Evolutionary conservation across 1,140 invertebrate genomes (phyloP), one percentile per base, ranked within the genome.

Genomic region (Heliconius nattereri): DNA sequence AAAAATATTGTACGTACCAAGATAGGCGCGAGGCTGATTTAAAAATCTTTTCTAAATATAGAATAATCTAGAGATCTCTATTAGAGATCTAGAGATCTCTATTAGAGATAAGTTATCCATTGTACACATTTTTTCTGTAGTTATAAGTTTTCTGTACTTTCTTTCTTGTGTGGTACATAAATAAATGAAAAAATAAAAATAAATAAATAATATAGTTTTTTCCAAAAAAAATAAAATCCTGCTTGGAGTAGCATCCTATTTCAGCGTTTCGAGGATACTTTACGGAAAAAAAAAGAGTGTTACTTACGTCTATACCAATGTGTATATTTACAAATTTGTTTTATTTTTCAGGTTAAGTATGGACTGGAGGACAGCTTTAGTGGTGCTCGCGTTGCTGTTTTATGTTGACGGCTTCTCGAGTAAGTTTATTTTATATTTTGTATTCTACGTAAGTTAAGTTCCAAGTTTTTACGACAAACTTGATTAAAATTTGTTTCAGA

Each of bases 351-450:
- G 92, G 85, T 85, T 76, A 74, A 89, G 32, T 76, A 94, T 92
- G 91, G 87, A 93, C 83, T 94, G 91, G 91, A 86, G 80, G 71
- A 89, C 87, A 52, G 84, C 79, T 70, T 75, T 94, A 40, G 73
- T 90, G 49, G 76, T 84, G 35, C 83, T 90, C 73, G 77, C 84
- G 23, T 77, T 91, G 45, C 84, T 90, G 40, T 85, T 86, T 71
- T 85, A 88, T 75, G 89, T 87, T 78, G 89, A 90, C 80, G 89
- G 89, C 60, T 94, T 85, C 80, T 94, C 91, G 78, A 94, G 92
- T 94, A 86, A 91, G 91, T 86, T 79, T 54, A 60, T 72, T 71
- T 76, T 35, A 73, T 57, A 40, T 66, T 29, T 66, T 29, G 60
- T 66, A 66, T 29, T 66, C 52, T 11, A 23, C 54, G 13, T 13